Evolutionary conservation across 2,888 invertebrate species (phyloP).

Genomic region (Diplazon laetatorius): DNA sequence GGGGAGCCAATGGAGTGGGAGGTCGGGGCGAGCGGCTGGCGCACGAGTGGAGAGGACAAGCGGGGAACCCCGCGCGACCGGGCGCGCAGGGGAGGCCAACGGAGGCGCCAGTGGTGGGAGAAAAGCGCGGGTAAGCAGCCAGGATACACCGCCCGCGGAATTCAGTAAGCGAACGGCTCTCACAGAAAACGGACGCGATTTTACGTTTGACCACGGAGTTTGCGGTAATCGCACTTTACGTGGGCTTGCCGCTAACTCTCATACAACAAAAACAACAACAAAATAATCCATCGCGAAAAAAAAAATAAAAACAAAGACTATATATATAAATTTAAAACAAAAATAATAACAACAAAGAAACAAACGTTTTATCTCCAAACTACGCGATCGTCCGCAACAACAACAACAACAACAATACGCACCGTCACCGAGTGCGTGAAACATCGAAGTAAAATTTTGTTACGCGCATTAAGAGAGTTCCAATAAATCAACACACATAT

Average conservation of each 20-base stretch:
- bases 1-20: constrained; percentile 48
- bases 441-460: constrained; percentile 32
- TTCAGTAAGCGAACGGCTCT: constrained; percentile 81
- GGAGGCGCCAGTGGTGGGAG: constrained; percentile 67
- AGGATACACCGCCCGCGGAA: constrained; percentile 76
- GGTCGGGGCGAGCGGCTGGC: constrained; percentile 1
- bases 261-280: too few species aligned
- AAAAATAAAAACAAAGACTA: too few species aligned
- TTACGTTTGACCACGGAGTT: constrained; percentile 57
- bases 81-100: constrained; percentile 60
- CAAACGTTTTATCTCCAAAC: not conserved
- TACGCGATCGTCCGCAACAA: constrained; percentile 4
- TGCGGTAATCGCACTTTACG: constrained; percentile 32
- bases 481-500: constrained; percentile 24
- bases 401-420: constrained; percentile 6
- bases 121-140: constrained; percentile 81
- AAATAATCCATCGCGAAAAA: not conserved
- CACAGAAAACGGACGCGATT: constrained; percentile 75
- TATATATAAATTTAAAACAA: too few species aligned
- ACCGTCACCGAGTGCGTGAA: constrained; percentile 18
- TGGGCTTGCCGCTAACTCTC: constrained; percentile 26
- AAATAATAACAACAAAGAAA: not conserved
- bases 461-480: constrained; percentile 45
- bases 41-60: not conserved
- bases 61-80: constrained; percentile 26